Evolutionary conservation across 2,797 vertebrate genomes (phyloP).

Genomic region (Alca torda): DNA sequence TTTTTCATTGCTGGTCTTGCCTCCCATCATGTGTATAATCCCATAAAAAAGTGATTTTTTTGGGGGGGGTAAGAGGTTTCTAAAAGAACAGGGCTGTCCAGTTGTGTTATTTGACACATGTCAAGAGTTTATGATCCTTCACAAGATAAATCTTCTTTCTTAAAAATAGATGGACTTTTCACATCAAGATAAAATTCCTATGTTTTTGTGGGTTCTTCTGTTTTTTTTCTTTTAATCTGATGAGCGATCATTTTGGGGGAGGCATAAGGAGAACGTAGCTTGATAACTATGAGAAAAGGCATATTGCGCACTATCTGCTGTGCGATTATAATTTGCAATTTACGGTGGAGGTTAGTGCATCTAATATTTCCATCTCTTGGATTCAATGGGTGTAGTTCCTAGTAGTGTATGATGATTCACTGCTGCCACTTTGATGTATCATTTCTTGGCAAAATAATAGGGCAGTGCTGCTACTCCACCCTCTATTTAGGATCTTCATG

Average conservation of each 20-base stretch:
- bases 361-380: slow-evolving; percentile 20
- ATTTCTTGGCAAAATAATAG: slow-evolving; percentile 53
- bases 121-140: not conserved
- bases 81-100: not conserved
- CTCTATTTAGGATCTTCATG: slow-evolving; percentile 29
- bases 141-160: not conserved
- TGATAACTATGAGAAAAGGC: not conserved
- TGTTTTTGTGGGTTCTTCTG: not conserved
- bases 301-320: not conserved
- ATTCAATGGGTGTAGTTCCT: slow-evolving; percentile 34
- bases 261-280: not conserved
- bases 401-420: slow-evolving; percentile 43
- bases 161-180: not conserved
- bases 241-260: not conserved
- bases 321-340: not conserved
- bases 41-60: not conserved
- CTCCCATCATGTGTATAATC: not conserved
- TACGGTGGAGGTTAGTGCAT: not conserved
- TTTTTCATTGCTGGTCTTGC: not conserved
- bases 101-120: not conserved
- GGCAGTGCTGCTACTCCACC: slow-evolving; percentile 4
- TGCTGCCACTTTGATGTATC: slow-evolving; percentile 40
- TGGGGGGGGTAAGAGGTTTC: not conserved
- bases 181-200: not conserved
- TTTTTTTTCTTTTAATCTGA: not conserved